These are phyloP conservation scores for Ara ararauna DNA, from an alignment of 2,797 vertebrate species.

Conservation along the genomic window DNA sequence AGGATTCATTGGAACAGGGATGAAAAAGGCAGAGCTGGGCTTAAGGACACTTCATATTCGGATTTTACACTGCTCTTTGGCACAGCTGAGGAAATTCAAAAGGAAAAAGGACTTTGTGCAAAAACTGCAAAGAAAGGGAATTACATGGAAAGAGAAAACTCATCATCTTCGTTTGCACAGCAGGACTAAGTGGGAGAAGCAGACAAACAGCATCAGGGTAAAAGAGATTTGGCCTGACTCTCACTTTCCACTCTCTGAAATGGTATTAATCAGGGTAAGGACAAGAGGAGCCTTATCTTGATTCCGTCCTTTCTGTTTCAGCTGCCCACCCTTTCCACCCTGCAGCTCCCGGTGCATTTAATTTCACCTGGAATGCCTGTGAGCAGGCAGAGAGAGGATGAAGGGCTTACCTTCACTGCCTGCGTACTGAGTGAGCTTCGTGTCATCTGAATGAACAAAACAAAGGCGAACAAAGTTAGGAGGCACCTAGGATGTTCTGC, in stretches of 20 bases:
- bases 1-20: neutral
- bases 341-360: neutral
- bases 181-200: rapidly evolving
- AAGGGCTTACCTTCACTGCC: constrained; percentile 82
- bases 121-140: neutral
- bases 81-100: neutral
- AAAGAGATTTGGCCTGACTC: neutral
- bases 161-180: too few relatives aligned
- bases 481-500: rapidly evolving
- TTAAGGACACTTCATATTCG: neutral
- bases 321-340: neutral
- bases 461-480: neutral
- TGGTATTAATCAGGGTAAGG: neutral
- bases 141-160: rapidly evolving
- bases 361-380: neutral
- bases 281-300: neutral
- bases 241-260: neutral
- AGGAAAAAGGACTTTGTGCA: neutral
- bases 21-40: neutral
- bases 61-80: neutral
- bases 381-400: neutral
- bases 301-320: neutral
- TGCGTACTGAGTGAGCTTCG: constrained; percentile 79
- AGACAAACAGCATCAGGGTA: neutral
- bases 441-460: constrained; percentile 80